phyloP scores from a whole-genome alignment of 2,113 vertebrate species.

The Phoenicopterus ruber region DNA sequence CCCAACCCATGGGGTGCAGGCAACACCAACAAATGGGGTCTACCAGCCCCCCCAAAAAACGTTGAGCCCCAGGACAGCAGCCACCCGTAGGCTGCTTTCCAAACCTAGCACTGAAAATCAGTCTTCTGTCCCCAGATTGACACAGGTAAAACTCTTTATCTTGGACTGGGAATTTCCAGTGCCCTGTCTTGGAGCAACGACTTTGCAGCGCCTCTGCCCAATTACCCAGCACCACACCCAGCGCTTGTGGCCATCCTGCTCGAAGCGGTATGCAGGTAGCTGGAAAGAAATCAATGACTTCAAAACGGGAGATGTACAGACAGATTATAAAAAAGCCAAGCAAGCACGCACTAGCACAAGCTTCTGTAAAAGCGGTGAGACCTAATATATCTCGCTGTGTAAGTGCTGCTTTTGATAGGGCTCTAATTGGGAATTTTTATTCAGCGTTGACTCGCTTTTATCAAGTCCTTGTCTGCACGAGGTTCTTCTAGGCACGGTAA shows the following conservation, averaged over 20 bases:
- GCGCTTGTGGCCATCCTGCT: not conserved
- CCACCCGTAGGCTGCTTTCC: not conserved
- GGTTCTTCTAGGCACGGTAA: not conserved
- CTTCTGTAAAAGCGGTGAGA: not conserved
- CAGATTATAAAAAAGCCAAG: not conserved
- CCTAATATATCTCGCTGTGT: not conserved
- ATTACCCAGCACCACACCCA: not conserved
- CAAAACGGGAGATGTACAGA: not conserved
- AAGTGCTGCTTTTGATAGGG: not conserved
- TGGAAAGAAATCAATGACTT: not conserved
- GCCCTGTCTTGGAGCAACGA: not conserved
- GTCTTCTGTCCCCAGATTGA: not conserved
- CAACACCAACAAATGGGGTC: not conserved
- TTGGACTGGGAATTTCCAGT: not conserved
- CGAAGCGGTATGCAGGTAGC: not conserved
- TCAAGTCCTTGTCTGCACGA: not conserved
- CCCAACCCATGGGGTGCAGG: not conserved
- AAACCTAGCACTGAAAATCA: not conserved
- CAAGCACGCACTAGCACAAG: not conserved
- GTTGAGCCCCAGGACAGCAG: not conserved
- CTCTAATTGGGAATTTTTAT: conserved; percentile 27
- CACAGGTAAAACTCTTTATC: not conserved
- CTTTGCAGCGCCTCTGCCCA: not conserved
- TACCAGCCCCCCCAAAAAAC: not conserved
- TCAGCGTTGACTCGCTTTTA: not conserved